Percentiles rank a stretch among this genome's conserved stretches.
These are phyloP conservation scores for Raja brachyura DNA, from an alignment of 2,113 vertebrate species.

Conservation along the genomic window DNA sequence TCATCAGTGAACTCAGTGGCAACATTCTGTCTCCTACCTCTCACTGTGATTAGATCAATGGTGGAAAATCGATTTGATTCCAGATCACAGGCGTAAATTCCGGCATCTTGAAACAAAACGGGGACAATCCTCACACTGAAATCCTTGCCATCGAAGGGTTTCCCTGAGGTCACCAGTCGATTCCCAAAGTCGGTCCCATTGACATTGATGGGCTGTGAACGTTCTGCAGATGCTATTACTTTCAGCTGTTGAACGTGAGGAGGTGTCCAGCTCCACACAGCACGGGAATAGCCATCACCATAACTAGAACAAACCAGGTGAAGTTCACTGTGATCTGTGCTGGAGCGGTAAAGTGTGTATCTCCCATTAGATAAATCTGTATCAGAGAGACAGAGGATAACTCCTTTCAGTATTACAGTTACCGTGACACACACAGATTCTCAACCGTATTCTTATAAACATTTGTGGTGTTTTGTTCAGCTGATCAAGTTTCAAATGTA, in stretches of 20 bases:
- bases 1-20: not conserved
- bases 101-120: not conserved
- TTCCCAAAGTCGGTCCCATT: not conserved
- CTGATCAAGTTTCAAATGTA: no score
- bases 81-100: no score
- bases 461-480: no score
- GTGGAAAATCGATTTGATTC: not conserved
- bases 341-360: no score
- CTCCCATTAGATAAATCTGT: not conserved
- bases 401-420: not conserved
- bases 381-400: not conserved
- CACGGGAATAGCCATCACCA: no score
- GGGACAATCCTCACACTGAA: not conserved
- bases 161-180: not conserved
- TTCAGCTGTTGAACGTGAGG: not conserved
- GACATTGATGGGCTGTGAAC: not conserved
- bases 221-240: not conserved
- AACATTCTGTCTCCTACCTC: not conserved
- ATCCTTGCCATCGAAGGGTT: not conserved
- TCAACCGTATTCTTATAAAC: no score
- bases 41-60: not conserved
- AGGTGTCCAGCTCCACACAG: no score
- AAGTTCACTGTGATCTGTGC: no score
- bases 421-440: no score
- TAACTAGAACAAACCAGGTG: not conserved